phyloP scores from a whole-genome alignment of 2,888 invertebrate species.

The Cryptocephalus moraei region DNA sequence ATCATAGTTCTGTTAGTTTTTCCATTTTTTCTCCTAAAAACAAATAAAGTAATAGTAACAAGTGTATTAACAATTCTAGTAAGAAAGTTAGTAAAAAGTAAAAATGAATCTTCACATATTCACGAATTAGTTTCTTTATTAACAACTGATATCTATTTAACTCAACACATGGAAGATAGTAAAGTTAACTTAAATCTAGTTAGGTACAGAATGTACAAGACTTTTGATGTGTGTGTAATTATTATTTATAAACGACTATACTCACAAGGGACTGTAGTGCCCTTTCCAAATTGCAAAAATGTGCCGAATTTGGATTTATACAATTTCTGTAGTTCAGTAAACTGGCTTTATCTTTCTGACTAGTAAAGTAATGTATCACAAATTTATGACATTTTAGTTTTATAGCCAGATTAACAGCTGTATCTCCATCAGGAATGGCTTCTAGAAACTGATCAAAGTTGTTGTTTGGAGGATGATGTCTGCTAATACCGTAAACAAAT shows the following conservation, averaged over 20 bases:
- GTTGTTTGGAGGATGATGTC: constrained; percentile 33
- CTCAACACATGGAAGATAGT: no score
- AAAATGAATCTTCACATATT: no score
- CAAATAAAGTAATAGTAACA: no score
- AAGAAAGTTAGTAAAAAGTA: no score
- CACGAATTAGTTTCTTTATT: no score
- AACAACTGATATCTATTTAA: no score
- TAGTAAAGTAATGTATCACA: constrained; percentile 50
- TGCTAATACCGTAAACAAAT: constrained; percentile 27
- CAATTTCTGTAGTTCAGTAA: constrained; percentile 53
- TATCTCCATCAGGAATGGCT: constrained; percentile 38
- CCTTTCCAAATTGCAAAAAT: constrained; percentile 64
- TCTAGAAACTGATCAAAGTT: constrained; percentile 35
- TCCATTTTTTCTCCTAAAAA: constrained; percentile 1
- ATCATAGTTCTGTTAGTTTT: neutral
- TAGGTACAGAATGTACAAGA: no score
- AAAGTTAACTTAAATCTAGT: no score
- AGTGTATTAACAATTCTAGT: no score
- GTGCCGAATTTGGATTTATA: constrained; percentile 54
- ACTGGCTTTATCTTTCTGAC: constrained; percentile 51
- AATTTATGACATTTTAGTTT: constrained; percentile 55
- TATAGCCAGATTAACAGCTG: constrained; percentile 49
- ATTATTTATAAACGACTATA: neutral
- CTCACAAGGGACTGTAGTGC: constrained; percentile 38
- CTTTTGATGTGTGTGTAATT: neutral